phyloP scores from a whole-genome alignment of 2,113 vertebrate species.

The Xiphorhynchus elegans region DNA sequence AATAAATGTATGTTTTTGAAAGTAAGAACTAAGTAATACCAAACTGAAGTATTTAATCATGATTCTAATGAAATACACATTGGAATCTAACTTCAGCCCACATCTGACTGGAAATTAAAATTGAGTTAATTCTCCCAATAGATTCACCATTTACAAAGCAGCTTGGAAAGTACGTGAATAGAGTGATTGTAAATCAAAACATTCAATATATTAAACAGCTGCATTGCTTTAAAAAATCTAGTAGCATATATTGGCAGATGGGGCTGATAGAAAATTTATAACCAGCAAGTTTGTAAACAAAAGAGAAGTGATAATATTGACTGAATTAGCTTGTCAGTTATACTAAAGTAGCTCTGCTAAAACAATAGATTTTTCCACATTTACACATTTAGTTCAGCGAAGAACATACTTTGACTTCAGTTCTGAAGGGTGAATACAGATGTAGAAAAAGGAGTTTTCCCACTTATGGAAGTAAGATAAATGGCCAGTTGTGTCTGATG shows the following conservation, averaged over 20 bases:
- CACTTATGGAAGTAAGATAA: neutral
- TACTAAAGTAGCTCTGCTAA: neutral
- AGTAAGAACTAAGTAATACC: neutral
- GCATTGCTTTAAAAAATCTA: neutral
- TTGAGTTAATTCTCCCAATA: neutral
- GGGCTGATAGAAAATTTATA: neutral
- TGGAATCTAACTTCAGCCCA: neutral
- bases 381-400: neutral
- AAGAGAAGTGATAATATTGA: neutral
- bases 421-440: neutral
- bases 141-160: neutral
- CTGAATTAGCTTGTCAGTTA: neutral
- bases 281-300: neutral
- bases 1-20: neutral
- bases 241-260: neutral
- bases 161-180: neutral
- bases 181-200: neutral
- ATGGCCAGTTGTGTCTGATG: neutral
- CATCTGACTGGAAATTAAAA: neutral
- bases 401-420: neutral
- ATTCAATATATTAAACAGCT: constrained; percentile 9
- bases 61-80: neutral
- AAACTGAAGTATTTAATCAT: neutral
- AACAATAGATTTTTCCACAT: neutral
- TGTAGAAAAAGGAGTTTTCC: neutral